phyloP scores from a whole-genome alignment of 1,140 invertebrate species.

The Sitophilus oryzae region DNA sequence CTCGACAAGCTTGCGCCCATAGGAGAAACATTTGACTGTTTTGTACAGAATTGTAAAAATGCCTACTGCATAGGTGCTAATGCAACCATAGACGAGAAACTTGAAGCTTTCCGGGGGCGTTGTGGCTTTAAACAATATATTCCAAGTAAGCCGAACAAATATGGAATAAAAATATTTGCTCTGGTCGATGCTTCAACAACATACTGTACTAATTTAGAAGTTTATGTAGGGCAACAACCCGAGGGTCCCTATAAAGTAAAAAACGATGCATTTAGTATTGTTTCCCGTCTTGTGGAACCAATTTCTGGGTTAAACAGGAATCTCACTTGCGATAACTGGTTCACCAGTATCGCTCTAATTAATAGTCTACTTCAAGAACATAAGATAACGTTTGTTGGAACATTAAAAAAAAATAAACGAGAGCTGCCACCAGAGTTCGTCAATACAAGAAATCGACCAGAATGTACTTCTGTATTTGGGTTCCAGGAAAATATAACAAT shows the following conservation, averaged over 20 bases:
- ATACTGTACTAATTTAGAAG: constrained; percentile 1
- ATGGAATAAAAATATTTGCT: constrained; percentile 6
- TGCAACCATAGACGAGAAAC: neutral
- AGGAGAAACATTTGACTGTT: constrained; percentile 36
- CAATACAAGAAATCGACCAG: no score
- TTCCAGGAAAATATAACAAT: no score
- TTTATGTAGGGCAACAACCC: neutral
- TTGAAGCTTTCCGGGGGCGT: constrained; percentile 1
- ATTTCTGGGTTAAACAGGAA: constrained; percentile 6
- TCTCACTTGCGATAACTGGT: constrained; percentile 8
- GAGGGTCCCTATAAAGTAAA: neutral
- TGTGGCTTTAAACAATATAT: neutral
- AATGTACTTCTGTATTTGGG: no score
- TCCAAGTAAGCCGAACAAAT: neutral
- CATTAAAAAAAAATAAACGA: no score
- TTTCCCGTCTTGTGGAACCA: constrained; percentile 1
- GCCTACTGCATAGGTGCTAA: no score
- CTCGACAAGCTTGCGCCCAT: constrained; percentile 40
- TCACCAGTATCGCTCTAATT: constrained; percentile 1
- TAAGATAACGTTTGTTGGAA: no score
- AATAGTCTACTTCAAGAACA: no score
- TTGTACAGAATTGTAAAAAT: constrained; percentile 33
- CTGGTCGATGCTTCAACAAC: constrained; percentile 1
- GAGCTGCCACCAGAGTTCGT: no score
- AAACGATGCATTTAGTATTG: neutral